These are phyloP conservation scores for Loxodonta africana DNA, from an alignment of 2,113 vertebrate genomes.

Conservation along the genomic window DNA sequence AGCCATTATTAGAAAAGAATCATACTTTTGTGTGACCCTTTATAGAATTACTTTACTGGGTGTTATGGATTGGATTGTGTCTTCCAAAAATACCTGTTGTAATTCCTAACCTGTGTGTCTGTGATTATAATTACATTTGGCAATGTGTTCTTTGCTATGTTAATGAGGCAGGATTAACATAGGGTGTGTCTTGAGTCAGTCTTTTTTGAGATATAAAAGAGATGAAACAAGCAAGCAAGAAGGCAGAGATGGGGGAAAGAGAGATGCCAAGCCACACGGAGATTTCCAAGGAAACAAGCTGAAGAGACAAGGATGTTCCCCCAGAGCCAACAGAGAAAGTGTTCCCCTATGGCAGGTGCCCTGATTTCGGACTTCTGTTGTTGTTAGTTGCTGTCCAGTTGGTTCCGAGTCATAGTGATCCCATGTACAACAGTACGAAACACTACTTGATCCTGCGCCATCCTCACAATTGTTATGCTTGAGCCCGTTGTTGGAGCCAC, in stretches of 20 bases:
- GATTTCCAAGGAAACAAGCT: neutral
- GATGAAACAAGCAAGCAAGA: neutral
- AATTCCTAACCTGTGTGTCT: neutral
- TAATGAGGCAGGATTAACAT: neutral
- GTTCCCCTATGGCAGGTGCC: neutral
- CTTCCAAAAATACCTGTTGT: neutral
- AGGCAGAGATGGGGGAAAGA: neutral
- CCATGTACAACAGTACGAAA: no score
- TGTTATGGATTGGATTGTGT: neutral
- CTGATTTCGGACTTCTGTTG: neutral
- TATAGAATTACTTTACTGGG: constrained; percentile 16
- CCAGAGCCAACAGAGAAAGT: neutral
- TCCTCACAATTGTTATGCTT: no score
- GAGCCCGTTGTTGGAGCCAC: no score
- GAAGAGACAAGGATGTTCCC: neutral
- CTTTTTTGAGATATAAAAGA: neutral
- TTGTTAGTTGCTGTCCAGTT: no score
- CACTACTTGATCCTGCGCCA: no score
- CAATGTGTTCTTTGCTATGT: neutral
- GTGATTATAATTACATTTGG: neutral
- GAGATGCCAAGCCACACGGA: neutral
- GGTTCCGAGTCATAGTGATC: no score
- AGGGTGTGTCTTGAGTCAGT: neutral
- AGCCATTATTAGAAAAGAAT: constrained; percentile 7
- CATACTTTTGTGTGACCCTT: constrained; percentile 24